Evolutionary conservation across 2,888 invertebrate genomes (phyloP).

Genomic region (Lapara coniferarum): DNA sequence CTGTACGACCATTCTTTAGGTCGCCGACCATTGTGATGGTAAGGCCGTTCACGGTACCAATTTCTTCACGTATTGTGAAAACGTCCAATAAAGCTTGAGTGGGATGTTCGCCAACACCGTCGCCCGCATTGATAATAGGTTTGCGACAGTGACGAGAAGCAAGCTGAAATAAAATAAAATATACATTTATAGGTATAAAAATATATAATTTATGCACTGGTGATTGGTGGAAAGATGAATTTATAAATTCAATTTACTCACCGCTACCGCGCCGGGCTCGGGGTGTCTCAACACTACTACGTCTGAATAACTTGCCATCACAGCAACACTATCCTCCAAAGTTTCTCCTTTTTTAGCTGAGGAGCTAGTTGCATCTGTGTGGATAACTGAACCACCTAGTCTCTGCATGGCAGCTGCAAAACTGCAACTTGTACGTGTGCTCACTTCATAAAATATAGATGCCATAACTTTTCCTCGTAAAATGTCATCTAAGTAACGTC

Average conservation of each 20-base stretch:
- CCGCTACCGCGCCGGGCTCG: conserved; percentile 93
- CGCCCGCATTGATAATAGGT: conserved; percentile 98
- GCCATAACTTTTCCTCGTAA: conserved; percentile 97
- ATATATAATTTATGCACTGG: not conserved
- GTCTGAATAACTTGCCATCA: conserved; percentile 97
- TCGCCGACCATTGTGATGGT: conserved; percentile 99
- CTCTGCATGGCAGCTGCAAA: conserved; percentile 98
- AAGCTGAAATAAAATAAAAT: conserved; percentile 78
- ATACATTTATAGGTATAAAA: not conserved
- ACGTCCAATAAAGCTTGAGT: conserved; percentile 98
- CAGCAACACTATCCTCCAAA: conserved; percentile 92
- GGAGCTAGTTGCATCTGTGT: conserved; percentile 94
- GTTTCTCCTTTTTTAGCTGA: conserved; percentile 99
- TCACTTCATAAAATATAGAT: conserved; percentile 98
- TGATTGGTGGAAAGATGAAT: not conserved
- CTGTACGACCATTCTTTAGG: conserved; percentile 98
- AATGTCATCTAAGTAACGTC: conserved; percentile 92
- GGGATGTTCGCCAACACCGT: conserved; percentile 98
- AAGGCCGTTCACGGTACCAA: conserved; percentile 98
- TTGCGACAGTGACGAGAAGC: conserved; percentile 93
- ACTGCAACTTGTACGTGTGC: conserved; percentile 97
- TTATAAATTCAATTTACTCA: conserved; percentile 72
- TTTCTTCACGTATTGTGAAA: conserved; percentile 99
- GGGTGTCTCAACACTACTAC: conserved; percentile 97
- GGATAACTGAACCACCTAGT: conserved; percentile 95